These are phyloP conservation scores for Caerostris extrusa DNA, from an alignment of 1,140 invertebrate species.

Conservation along the genomic window DNA sequence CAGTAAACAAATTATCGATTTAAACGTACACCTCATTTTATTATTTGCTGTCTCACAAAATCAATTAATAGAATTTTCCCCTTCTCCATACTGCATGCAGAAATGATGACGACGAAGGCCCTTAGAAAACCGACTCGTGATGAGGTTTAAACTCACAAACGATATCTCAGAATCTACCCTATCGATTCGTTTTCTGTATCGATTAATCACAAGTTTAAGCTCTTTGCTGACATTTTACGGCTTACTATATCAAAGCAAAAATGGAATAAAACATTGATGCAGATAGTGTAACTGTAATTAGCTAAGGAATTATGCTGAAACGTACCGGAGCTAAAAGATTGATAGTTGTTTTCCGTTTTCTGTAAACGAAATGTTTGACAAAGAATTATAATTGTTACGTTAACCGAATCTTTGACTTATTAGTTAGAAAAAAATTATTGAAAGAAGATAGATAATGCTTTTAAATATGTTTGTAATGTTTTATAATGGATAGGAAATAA, in stretches of 20 bases:
- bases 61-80: constrained; percentile 57
- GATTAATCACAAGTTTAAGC: constrained; percentile 5
- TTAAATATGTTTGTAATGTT: too few species aligned
- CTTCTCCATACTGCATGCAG: neutral
- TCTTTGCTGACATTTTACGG: neutral
- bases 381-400: too few species aligned
- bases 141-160: constrained; percentile 5
- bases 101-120: neutral
- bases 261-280: neutral
- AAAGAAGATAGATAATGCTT: too few species aligned
- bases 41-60: constrained; percentile 40
- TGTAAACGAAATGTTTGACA: too few species aligned
- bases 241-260: neutral
- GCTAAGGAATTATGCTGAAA: neutral
- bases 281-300: neutral
- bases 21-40: neutral
- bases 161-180: constrained; percentile 32
- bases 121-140: neutral
- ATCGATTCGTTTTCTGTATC: constrained; percentile 37
- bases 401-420: too few species aligned
- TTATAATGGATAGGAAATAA: too few species aligned
- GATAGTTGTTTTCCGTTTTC: neutral
- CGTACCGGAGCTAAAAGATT: neutral
- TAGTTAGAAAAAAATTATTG: too few species aligned
- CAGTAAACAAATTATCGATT: constrained; percentile 54